These are phyloP conservation scores for Tinea trinotella DNA, from an alignment of 2,888 invertebrate genomes.

Conservation along the genomic window DNA sequence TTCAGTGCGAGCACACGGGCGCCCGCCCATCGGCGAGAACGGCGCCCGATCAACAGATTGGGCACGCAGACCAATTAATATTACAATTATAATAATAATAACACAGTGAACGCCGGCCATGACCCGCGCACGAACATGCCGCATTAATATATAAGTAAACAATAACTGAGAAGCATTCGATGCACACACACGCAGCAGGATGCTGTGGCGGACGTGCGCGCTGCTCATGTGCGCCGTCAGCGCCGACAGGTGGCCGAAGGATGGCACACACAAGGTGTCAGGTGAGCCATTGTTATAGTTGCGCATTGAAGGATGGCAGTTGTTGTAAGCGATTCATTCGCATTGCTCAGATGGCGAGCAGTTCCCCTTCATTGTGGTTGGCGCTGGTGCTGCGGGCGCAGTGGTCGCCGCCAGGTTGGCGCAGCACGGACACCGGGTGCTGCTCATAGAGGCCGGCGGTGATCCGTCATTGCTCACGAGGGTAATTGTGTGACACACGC, in stretches of 20 bases:
- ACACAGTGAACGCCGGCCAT: too few species aligned
- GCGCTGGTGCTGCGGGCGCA: conserved; percentile 50
- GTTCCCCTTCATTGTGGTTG: conserved; percentile 67
- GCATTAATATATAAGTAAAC: background rate
- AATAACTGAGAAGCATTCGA: background rate
- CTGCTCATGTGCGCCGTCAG: background rate
- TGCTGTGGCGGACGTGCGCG: background rate
- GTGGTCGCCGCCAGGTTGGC: conserved; percentile 41
- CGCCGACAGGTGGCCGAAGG: conserved; percentile 5
- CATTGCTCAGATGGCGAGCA: conserved; percentile 32
- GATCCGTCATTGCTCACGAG: background rate
- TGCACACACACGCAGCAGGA: background rate
- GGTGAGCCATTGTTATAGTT: background rate
- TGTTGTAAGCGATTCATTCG: background rate
- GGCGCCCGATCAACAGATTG: background rate
- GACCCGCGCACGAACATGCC: too few species aligned
- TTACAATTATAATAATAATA: too few species aligned
- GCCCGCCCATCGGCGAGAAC: background rate
- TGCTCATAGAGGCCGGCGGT: conserved; percentile 3
- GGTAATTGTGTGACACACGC: background rate
- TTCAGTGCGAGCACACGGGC: too few species aligned
- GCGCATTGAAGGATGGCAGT: background rate
- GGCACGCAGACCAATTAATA: background rate
- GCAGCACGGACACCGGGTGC: conserved; percentile 32
- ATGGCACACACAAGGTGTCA: background rate